Evolutionary conservation across 2,888 invertebrate genomes (phyloP).

Genomic region (Torymus aiolomorphi): DNA sequence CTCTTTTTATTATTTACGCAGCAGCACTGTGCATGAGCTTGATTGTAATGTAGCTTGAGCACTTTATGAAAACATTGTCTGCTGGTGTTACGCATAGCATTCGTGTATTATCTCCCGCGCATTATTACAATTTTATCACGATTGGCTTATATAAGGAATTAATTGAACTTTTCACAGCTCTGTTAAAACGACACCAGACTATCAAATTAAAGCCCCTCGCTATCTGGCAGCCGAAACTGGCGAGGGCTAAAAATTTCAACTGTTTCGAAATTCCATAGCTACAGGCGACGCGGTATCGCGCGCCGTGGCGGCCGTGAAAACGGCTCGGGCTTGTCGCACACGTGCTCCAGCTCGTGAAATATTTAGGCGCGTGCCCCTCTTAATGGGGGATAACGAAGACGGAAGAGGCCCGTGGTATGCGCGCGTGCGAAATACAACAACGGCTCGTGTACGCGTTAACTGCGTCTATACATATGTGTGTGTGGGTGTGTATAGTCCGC

Average conservation of each 20-base stretch:
- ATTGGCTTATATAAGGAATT: no score
- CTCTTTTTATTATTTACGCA: background rate
- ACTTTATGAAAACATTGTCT: no score
- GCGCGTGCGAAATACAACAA: conserved; percentile 51
- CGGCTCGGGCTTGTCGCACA: background rate
- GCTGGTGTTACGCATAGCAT: background rate
- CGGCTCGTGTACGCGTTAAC: background rate
- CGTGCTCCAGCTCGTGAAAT: conserved; percentile 58
- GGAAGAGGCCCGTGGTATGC: conserved; percentile 60
- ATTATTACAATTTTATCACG: no score
- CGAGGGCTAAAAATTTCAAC: no score
- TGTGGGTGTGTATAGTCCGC: conserved; percentile 45
- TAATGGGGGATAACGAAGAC: conserved; percentile 68
- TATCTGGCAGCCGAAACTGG: no score
- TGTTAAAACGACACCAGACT: no score
- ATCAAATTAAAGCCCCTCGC: no score
- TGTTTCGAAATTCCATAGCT: no score
- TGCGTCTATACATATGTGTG: conserved; percentile 9
- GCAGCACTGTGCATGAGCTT: background rate
- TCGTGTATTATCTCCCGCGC: no score
- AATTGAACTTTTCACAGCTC: no score
- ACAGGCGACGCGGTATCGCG: no score
- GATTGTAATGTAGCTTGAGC: no score
- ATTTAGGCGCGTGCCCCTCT: conserved; percentile 61
- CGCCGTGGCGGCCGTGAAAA: conserved; percentile 35